Evolutionary conservation across 2,888 invertebrate species (phyloP), one percentile per base, ranked within the genome.

Genomic region (Orthonychiurus folsomi): DNA sequence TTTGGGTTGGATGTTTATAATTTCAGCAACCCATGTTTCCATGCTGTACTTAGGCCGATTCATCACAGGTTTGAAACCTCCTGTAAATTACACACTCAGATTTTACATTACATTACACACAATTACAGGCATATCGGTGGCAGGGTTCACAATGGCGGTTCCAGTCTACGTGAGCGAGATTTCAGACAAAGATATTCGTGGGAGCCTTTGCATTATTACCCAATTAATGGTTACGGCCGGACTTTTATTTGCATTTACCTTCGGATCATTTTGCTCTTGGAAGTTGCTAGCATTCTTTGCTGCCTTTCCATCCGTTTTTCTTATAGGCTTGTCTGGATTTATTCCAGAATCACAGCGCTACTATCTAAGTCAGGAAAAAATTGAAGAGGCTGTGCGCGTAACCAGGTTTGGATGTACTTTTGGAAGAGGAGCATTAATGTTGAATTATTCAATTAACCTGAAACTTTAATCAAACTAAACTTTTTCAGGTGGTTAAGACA

Each of bases 401-500:
- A n/a, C 48, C n/a, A 12, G 12, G 48, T n/a, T n/a, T n/a, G n/a
- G n/a, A n/a, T n/a, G n/a, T n/a, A n/a, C n/a, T n/a, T n/a, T n/a
- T n/a, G n/a, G n/a, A n/a, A n/a, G n/a, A n/a, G n/a, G n/a, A n/a
- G n/a, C n/a, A 48, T 48, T n/a, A 48, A 48, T 12, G 48, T 48
- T n/a, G n/a, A n/a, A n/a, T n/a, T n/a, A n/a, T n/a, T n/a, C n/a
- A n/a, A n/a, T n/a, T n/a, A n/a, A n/a, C n/a, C n/a, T n/a, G n/a
- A n/a, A n/a, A n/a, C n/a, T n/a, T n/a, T n/a, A n/a, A n/a, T n/a
- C n/a, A n/a, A n/a, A n/a, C n/a, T n/a, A n/a, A n/a, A n/a, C n/a
- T n/a, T n/a, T n/a, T n/a, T n/a, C n/a, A n/a, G 83, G 65, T 84
- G 81, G 78, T 79, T 94, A 23, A 83, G 93, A n/a, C 92, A 78